A percentile compares a stretch with the other conserved stretches of the same genome.
These are phyloP conservation scores for Seriola aureovittata DNA, from an alignment of 2,113 vertebrate species.

Conservation along the genomic window DNA sequence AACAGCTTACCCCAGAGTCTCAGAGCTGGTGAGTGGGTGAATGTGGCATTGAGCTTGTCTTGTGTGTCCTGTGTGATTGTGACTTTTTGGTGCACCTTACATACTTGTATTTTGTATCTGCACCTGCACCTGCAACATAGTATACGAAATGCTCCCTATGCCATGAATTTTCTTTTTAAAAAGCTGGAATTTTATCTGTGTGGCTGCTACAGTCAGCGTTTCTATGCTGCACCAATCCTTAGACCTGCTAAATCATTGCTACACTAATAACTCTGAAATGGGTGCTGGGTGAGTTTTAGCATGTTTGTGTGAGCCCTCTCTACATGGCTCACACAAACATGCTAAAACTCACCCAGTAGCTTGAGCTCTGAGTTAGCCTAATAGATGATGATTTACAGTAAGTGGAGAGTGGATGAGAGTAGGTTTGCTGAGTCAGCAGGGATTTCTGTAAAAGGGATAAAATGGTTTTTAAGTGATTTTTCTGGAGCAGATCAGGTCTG, in stretches of 20 bases:
- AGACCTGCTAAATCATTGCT: conserved; percentile 55
- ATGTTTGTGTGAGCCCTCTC: background rate
- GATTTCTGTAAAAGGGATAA: conserved; percentile 28
- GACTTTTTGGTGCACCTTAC: conserved; percentile 6
- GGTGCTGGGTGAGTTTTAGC: conserved; percentile 44
- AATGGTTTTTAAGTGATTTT: background rate
- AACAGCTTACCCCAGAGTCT: conserved; percentile 87
- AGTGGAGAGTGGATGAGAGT: conserved; percentile 39
- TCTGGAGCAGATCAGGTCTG: background rate
- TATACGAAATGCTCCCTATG: background rate
- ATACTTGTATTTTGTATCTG: background rate
- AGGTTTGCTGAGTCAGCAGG: conserved; percentile 46
- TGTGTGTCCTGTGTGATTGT: conserved; percentile 49
- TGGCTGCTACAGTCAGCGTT: conserved; percentile 35
- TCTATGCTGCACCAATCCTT: conserved; percentile 31
- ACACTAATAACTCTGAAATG: conserved; percentile 16
- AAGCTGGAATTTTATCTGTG: background rate
- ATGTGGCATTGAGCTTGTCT: conserved; percentile 43
- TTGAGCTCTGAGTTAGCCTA: conserved; percentile 17
- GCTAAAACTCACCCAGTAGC: background rate
- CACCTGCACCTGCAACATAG: conserved; percentile 8
- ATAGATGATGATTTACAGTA: conserved; percentile 41
- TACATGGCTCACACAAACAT: too few relatives aligned
- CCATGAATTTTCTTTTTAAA: background rate
- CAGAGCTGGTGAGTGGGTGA: conserved; percentile 90